Conservation (phyloP, 92 coral and sea anemone species). For the Desmophyllum pertusum region DNA sequence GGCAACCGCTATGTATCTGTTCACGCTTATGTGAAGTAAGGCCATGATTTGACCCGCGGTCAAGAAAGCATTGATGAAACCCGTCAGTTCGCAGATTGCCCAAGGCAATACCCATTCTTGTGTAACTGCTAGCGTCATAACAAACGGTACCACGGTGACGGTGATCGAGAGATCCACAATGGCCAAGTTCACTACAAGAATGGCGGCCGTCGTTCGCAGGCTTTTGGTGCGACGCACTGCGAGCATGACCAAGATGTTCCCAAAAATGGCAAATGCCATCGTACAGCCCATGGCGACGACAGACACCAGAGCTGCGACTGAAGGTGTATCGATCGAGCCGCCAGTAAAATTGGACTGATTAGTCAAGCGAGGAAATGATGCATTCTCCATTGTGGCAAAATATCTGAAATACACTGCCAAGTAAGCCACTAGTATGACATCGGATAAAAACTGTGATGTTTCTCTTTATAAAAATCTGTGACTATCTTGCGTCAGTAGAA, state of each 20-base stretch:
- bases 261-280: conserved; percentile 72
- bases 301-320: conserved; percentile 15
- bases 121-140: conserved; percentile 73
- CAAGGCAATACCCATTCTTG: conserved; percentile 71
- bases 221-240: conserved; percentile 82
- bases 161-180: conserved; percentile 86
- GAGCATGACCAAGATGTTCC: conserved; percentile 72
- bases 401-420: background rate
- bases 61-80: conserved; percentile 90
- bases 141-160: conserved; percentile 86
- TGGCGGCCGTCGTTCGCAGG: conserved; percentile 80
- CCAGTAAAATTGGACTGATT: conserved; percentile 12
- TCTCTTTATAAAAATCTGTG: no score
- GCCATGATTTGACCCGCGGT: conserved; percentile 98
- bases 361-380: background rate
- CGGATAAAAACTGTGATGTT: background rate
- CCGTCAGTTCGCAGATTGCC: conserved; percentile 74
- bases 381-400: conserved; percentile 12
- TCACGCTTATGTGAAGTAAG: conserved; percentile 85
- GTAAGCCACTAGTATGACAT: background rate
- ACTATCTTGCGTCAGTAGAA: no score
- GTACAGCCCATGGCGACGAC: conserved; percentile 58
- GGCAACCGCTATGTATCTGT: conserved; percentile 84
- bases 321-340: background rate
- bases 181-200: conserved; percentile 85